Evolutionary conservation across 2,888 invertebrate genomes (phyloP).

Genomic region (Melipona beecheii): DNA sequence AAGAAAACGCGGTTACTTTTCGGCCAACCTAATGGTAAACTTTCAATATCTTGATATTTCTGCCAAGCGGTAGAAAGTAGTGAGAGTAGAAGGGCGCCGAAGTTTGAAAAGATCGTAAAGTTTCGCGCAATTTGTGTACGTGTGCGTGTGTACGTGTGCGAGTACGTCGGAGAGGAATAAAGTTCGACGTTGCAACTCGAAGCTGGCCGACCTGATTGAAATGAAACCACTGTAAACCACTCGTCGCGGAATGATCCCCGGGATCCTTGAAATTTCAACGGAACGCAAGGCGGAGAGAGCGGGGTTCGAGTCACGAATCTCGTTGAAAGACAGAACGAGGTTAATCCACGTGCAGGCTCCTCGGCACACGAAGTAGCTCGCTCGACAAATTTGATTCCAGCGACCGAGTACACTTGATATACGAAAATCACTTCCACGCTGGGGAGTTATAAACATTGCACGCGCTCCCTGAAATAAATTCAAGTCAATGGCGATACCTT

Average conservation of each 20-base stretch:
- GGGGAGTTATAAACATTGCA: conserved; percentile 4
- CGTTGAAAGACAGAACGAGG: conserved; percentile 50
- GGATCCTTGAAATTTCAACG: conserved; percentile 49
- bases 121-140: background rate
- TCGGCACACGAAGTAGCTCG: conserved; percentile 27
- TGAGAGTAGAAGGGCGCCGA: background rate
- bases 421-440: conserved; percentile 16
- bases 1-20: too few relatives aligned
- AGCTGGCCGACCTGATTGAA: conserved; percentile 21
- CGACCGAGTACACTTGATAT: conserved; percentile 20
- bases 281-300: conserved; percentile 32
- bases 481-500: background rate
- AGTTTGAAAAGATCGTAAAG: background rate
- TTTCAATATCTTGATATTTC: background rate
- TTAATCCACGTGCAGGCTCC: conserved; percentile 54
- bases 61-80: background rate
- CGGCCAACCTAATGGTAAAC: too few relatives aligned
- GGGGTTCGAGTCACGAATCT: conserved; percentile 14
- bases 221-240: conserved; percentile 35
- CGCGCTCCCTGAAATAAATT: background rate
- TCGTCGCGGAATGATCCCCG: conserved; percentile 39
- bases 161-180: background rate
- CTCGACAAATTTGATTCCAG: conserved; percentile 59
- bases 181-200: background rate
- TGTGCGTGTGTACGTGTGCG: background rate